Evolutionary conservation across 2,797 vertebrate genomes (phyloP).

Genomic region (Eidolon dupreanum): DNA sequence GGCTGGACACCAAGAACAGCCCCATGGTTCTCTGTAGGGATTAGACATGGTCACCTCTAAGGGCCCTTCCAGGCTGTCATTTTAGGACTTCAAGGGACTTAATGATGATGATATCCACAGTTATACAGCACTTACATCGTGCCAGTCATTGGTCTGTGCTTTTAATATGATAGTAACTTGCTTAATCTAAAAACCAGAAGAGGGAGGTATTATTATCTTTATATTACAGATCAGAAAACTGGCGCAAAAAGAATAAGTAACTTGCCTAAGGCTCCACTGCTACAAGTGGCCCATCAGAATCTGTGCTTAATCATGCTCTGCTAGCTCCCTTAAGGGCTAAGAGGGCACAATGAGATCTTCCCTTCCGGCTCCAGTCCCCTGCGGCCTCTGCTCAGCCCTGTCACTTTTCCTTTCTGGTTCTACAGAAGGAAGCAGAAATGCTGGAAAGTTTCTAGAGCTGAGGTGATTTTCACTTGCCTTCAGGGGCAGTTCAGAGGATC

Average conservation of each 20-base stretch:
- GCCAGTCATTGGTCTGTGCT: background rate
- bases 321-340: background rate
- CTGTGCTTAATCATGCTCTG: accelerated
- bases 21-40: background rate
- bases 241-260: slow-evolving; percentile 4
- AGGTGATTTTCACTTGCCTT: slow-evolving; percentile 77
- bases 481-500: slow-evolving; percentile 50
- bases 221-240: slow-evolving; percentile 15
- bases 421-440: background rate
- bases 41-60: background rate
- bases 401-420: background rate
- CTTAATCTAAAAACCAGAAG: slow-evolving; percentile 26
- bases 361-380: background rate
- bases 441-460: slow-evolving; percentile 76
- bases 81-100: background rate
- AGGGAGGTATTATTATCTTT: background rate
- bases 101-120: background rate
- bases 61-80: background rate
- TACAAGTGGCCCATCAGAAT: background rate
- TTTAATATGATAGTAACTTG: background rate
- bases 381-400: background rate
- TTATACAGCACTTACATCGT: background rate
- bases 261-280: background rate
- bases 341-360: background rate
- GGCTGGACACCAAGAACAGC: background rate